Evolutionary conservation across 2,888 invertebrate species (phyloP), one percentile per base, ranked within the genome.

Genomic region (Psylliodes chrysocephalus): DNA sequence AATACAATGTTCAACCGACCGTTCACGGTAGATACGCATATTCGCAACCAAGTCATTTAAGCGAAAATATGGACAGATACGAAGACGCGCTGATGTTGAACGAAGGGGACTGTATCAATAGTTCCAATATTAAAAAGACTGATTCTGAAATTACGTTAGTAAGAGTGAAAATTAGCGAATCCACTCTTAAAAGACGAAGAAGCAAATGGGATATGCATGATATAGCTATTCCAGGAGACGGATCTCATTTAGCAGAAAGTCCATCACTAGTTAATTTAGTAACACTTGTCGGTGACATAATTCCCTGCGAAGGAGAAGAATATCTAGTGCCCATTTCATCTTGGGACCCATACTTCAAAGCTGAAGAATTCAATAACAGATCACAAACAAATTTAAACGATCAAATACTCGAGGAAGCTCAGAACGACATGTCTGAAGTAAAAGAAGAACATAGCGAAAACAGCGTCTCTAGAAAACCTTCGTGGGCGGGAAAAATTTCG

Each of bases 121-220:
- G 66, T 19, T 64, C 71, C 5, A 74, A 72, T 59, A 64, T 86
- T 10, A 86, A 86, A 83, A 85, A 85, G 0, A 87, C 87, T 52
- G 87, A 87, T 77, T 87, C 87, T 0, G 87, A 87, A 74, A 84
- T 88, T 57, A 87, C 88, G 0, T 84, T 88, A 2, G 81, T 87
- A 6, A 78, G 86, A 72, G 85, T 87, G 78, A 85, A 86, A 73
- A 75, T 79, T 52, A 75, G 77, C 56, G 75, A 77, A 17, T 64
- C 76, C 79, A 60, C 81, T 71, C 69, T 73, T 78, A 71, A 76
- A 69, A 78, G 77, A n/a, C 77, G 75, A 4, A 79, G 74, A 56
- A 82, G 82, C 61, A 75, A 84, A 61, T 85, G 85, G 75, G 82
- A 85, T 61, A 84, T 84, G 73, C 78, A 83, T 1, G 84, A 82